These are phyloP conservation scores for Mizuhopecten yessoensis DNA, from an alignment of 1,140 invertebrate species.

Conservation along the genomic window DNA sequence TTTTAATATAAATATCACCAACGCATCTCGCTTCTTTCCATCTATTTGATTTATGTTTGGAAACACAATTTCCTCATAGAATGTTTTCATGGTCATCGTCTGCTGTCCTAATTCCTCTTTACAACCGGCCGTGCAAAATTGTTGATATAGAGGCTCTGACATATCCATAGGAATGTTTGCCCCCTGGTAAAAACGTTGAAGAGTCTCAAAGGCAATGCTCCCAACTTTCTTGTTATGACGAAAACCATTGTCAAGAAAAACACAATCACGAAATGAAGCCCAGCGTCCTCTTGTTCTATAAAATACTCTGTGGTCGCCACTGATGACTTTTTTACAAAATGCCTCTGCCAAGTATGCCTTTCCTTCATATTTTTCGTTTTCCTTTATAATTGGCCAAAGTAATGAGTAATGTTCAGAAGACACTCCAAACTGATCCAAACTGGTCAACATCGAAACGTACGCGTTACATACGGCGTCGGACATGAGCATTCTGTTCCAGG, in stretches of 20 bases:
- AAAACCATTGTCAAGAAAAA: neutral
- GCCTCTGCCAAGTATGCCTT: neutral
- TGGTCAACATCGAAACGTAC: neutral
- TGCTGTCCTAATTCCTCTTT: neutral
- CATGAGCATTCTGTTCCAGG: slow-evolving; percentile 54
- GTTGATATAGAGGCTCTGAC: neutral
- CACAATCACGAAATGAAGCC: neutral
- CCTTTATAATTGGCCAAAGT: neutral
- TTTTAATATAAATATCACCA: neutral
- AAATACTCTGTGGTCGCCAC: neutral
- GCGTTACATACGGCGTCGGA: slow-evolving; percentile 54
- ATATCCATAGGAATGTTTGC: slow-evolving; percentile 47
- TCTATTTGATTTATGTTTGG: neutral
- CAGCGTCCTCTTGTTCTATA: neutral
- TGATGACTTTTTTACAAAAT: neutral
- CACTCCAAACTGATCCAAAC: neutral
- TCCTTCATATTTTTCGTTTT: neutral
- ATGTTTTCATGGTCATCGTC: no score
- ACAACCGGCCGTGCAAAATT: slow-evolving; percentile 33
- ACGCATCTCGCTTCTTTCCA: neutral
- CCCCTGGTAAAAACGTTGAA: neutral
- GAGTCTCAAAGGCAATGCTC: neutral
- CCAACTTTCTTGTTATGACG: slow-evolving; percentile 7
- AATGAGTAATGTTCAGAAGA: neutral
- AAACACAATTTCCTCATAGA: neutral